A percentile compares a stretch with the other conserved stretches of the same genome.
Evolutionary conservation across 2,888 invertebrate genomes (phyloP).

Genomic region (Tetragnatha montana): DNA sequence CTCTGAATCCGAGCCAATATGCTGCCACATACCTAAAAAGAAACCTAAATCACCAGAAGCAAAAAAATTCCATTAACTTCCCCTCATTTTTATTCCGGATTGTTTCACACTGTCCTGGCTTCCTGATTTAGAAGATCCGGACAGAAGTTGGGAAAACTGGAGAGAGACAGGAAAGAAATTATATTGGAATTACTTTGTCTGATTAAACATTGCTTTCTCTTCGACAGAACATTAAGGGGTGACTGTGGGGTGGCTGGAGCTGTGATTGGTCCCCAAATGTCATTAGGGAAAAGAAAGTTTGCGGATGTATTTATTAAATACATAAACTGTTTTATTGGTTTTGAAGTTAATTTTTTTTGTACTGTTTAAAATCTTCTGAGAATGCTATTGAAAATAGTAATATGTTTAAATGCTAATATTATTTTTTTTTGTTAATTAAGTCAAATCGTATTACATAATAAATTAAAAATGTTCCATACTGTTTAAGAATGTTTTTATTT

Average conservation of each 20-base stretch:
- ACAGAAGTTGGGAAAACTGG: neutral
- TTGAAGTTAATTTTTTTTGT: too few species aligned
- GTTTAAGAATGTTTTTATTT: too few species aligned
- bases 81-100: neutral
- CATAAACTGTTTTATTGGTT: neutral
- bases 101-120: conserved; percentile 4
- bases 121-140: conserved; percentile 33
- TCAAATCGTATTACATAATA: too few species aligned
- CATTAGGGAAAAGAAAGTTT: neutral
- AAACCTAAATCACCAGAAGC: conserved; percentile 23
- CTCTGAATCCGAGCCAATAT: too few species aligned
- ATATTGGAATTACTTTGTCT: conserved; percentile 54
- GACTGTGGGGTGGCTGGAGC: neutral
- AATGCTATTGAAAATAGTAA: too few species aligned
- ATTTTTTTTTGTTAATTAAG: too few species aligned
- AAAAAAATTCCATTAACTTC: conserved; percentile 63
- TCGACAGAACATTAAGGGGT: neutral
- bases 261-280: neutral
- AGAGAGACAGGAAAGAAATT: conserved; percentile 28
- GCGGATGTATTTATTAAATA: neutral
- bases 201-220: conserved; percentile 34
- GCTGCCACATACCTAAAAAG: too few species aligned
- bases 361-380: too few species aligned
- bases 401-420: too few species aligned
- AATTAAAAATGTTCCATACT: too few species aligned